These are phyloP conservation scores for Melanogrammus aeglefinus DNA, from an alignment of 2,797 vertebrate genomes.

Conservation along the genomic window DNA sequence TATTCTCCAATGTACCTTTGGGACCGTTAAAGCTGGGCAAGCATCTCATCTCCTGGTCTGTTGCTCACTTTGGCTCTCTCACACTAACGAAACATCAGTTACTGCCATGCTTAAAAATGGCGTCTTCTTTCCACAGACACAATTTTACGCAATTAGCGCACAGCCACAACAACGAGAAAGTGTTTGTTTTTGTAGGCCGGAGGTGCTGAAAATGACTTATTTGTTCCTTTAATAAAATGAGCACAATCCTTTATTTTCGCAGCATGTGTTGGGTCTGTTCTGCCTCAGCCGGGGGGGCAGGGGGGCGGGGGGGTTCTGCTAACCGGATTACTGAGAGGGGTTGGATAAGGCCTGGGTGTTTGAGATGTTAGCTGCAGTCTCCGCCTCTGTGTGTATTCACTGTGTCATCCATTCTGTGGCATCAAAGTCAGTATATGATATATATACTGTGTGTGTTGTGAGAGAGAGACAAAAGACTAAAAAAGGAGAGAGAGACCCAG, in stretches of 20 bases:
- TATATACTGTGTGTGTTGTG: not conserved
- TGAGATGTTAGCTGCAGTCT: not conserved
- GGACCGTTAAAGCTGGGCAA: conserved; percentile 43
- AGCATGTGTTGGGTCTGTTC: conserved; percentile 11
- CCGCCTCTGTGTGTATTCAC: not conserved
- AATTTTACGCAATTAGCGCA: conserved; percentile 60
- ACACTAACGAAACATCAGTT: conserved; percentile 52
- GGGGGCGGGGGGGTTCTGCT: not conserved
- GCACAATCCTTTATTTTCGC: not conserved
- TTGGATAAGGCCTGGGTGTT: not conserved
- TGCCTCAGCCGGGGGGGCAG: conserved; percentile 9
- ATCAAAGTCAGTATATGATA: not conserved
- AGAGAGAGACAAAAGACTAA: too few relatives aligned
- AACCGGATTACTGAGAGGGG: not conserved
- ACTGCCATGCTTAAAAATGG: conserved; percentile 64
- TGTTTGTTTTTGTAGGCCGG: conserved; percentile 25
- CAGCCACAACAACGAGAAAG: conserved; percentile 37
- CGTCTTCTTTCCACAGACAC: conserved; percentile 56
- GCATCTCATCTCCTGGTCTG: conserved; percentile 59
- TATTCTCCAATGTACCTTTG: conserved; percentile 33
- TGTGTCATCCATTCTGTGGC: not conserved
- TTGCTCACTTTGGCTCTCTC: conserved; percentile 57
- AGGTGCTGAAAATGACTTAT: conserved; percentile 33
- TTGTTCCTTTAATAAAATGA: not conserved
- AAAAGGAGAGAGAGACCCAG: too few relatives aligned